Base-by-base conservation (phyloP, 2,797 vertebrate species). In the Myripristis jacobus region DNA sequence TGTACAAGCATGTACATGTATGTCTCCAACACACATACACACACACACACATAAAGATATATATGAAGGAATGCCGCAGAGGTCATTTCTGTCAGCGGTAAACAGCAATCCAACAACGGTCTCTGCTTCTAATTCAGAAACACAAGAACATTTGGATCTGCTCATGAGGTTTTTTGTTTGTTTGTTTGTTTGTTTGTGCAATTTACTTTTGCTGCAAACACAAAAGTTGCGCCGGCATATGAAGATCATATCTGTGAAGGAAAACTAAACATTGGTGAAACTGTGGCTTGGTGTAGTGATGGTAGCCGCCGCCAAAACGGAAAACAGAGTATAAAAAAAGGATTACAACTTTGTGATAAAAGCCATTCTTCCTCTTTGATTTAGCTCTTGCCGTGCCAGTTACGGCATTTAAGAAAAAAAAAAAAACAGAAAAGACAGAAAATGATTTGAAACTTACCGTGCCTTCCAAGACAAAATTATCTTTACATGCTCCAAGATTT, bases 131-230 rank as follows among this genome's bases (percentile, higher is more conserved):
- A 79, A 91, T 86, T 92, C 81, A 3, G 27, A 69, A 78, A 84
- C 62, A 71, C 81, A 85, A 90, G n/a, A 92, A 90, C 86, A 89
- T 86, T 89, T 87, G 80, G 82, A 92, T 92, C 92, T 87, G 76
- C 78, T 71, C 72, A 77, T 44, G 58, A 79, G 70, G 80, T 85
- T 38, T 60, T 2, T 59, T 63, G n/a, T n/a, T n/a, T n/a, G n/a
- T n/a, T n/a, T n/a, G n/a, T 70, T 73, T 89, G 79, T 90, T 92
- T 92, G 86, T 92, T 92, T 92, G 80, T 88, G 90, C 88, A 82
- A 89, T 88, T 87, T 75, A 76, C 81, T 84, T 82, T 86, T 73
- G 81, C 86, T 83, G 82, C 46, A 36, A 79, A 83, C 65, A 63
- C 65, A 69, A 88, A 19, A 55, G 89, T 74, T 80, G 80, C n/a